Base-by-base conservation (phyloP, 2,113 vertebrate species). In the Silurus meridionalis region DNA sequence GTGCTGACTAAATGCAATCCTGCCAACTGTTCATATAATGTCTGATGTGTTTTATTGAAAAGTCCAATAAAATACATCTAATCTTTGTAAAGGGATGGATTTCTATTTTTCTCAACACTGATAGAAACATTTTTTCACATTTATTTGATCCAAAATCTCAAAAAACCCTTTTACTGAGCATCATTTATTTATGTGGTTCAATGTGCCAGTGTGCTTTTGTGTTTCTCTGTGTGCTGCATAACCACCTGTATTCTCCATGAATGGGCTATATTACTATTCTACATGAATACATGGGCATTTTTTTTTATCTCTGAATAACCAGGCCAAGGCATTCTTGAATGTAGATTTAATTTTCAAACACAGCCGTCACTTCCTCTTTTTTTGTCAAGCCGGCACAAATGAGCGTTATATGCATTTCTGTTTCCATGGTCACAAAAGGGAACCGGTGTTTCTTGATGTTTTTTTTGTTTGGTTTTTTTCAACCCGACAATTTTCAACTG, bases 401-500 rank as follows among this genome's bases (percentile, higher is more conserved):
- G 23, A 72, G 25, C 82, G 50, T 17, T 37, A 17, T 87, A 81
- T 88, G 80, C 69, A 66, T 80, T 89, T 81, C 21, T n/a, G 83
- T 85, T 87, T 87, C 88, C 80, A 85, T 89, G 72, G 86, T 66
- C 61, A 75, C 88, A 61, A 25, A 52, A 37, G 13, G 58, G 46
- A 50, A 69, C 66, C 21, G 80, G 37, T 81, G 78, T 58, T 84
- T 86, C 75, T 86, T 79, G 83, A 82, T 72, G 60, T 52, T 50
- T 84, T 84, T 63, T 9, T 53, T 4, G 25, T 11, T 75, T 52
- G 1, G 23, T 28, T 61, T 50, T 23, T n/a, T 14, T 77, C 11
- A 23, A 78, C n/a, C 23, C 1, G 53, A 7, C 83, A 50, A 14
- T 79, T 58, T 58, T 79, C 8, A 37, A 57, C 28, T 55, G 63